These are phyloP conservation scores for Pterocles orientalis DNA, from an alignment of 2,113 vertebrate species.

Conservation along the genomic window DNA sequence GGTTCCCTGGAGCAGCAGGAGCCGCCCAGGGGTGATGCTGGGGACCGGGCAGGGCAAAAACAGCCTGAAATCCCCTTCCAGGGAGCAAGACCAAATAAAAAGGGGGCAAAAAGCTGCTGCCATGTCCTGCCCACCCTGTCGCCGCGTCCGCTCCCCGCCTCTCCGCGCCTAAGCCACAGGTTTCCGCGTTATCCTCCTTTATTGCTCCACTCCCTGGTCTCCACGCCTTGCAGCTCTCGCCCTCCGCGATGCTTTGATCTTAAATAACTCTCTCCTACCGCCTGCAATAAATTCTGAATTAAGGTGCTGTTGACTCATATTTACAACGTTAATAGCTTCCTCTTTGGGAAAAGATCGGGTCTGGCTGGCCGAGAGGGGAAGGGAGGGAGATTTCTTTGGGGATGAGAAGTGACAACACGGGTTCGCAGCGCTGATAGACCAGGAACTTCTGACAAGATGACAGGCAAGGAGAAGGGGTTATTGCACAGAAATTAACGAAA, in stretches of 20 bases:
- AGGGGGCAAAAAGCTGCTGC: accelerated
- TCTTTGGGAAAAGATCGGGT: background rate
- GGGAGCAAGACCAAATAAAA: background rate
- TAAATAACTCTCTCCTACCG: background rate
- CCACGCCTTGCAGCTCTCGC: background rate
- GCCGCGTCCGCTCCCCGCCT: background rate
- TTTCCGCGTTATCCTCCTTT: background rate
- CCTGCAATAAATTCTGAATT: constrained; percentile 43
- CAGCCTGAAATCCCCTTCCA: background rate
- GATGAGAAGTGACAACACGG: background rate
- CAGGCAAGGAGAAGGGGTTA: background rate
- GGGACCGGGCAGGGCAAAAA: background rate
- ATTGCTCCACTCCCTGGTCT: background rate
- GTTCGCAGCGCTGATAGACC: background rate
- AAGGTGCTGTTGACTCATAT: constrained; percentile 28
- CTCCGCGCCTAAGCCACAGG: background rate
- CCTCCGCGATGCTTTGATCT: background rate
- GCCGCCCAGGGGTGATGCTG: background rate
- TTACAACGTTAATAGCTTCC: constrained; percentile 26
- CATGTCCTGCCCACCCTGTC: background rate
- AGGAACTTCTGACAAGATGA: background rate
- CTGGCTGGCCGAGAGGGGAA: background rate
- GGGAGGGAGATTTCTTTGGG: background rate
- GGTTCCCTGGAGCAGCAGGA: background rate
- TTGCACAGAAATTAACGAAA: background rate